Percentiles rank a stretch among this genome's conserved stretches.
These are phyloP conservation scores for Leptinotarsa haldemani DNA, from an alignment of 2,888 invertebrate species.

Conservation along the genomic window DNA sequence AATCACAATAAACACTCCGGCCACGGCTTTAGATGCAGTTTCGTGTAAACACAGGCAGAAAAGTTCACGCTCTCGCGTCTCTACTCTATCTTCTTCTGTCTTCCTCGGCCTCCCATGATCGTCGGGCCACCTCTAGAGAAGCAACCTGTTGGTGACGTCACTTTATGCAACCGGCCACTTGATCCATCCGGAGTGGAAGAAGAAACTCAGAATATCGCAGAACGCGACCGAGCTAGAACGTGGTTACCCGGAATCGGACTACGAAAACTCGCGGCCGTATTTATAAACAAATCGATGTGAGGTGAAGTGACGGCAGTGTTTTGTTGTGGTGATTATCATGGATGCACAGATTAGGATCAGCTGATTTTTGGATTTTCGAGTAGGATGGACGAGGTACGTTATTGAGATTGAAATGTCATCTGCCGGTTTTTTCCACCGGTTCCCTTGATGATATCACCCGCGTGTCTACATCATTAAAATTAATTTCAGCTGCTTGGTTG, in stretches of 20 bases:
- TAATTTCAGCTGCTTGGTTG: conserved; percentile 16
- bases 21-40: conserved; percentile 33
- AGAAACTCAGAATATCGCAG: conserved; percentile 40
- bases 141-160: conserved; percentile 63
- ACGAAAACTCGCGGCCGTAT: conserved; percentile 6
- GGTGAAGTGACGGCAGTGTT: conserved; percentile 28
- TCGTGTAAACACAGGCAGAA: conserved; percentile 39
- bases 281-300: conserved; percentile 19
- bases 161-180: conserved; percentile 44
- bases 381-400: conserved; percentile 41
- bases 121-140: conserved; percentile 60
- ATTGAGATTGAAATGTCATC: conserved; percentile 11
- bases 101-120: conserved; percentile 57
- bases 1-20: conserved; percentile 38
- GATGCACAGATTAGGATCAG: conserved; percentile 35
- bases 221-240: conserved; percentile 33
- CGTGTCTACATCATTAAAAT: conserved; percentile 24
- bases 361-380: conserved; percentile 31
- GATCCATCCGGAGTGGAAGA: conserved; percentile 31
- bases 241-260: conserved; percentile 7
- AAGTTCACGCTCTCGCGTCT: conserved; percentile 40
- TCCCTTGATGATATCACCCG: not conserved
- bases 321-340: conserved; percentile 39
- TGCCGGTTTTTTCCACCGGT: not conserved
- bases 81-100: conserved; percentile 37